phyloP scores from a whole-genome alignment of 2,888 invertebrate genomes.

The Ectropis crepuscularia region DNA sequence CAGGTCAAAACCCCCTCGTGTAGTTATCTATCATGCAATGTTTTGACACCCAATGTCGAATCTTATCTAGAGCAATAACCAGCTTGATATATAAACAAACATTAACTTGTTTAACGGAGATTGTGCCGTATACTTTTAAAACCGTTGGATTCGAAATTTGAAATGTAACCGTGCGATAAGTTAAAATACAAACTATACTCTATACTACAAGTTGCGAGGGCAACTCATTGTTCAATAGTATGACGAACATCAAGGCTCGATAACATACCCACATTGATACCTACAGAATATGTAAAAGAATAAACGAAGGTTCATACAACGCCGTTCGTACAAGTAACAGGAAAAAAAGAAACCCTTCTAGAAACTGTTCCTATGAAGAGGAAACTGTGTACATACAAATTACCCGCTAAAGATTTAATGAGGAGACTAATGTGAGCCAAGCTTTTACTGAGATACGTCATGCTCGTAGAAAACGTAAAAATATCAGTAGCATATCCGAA shows the following conservation, averaged over 20 bases:
- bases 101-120: constrained; percentile 24
- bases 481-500: not conserved
- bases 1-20: constrained; percentile 29
- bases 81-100: constrained; percentile 35
- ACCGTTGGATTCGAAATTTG: constrained; percentile 8
- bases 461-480: not conserved
- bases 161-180: constrained; percentile 1
- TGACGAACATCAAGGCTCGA: too few species aligned
- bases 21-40: constrained; percentile 37
- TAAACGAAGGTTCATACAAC: too few species aligned
- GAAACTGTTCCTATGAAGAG: too few species aligned
- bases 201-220: not conserved
- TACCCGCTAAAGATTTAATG: too few species aligned
- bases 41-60: constrained; percentile 44
- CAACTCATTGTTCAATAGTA: too few species aligned
- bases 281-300: too few species aligned
- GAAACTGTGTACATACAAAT: too few species aligned
- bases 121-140: not conserved
- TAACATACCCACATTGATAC: too few species aligned
- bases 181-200: not conserved
- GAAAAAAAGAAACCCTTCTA: too few species aligned
- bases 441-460: too few species aligned
- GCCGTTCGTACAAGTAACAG: too few species aligned
- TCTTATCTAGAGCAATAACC: constrained; percentile 40
- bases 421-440: too few species aligned